A percentile compares a stretch with the other conserved stretches of the same genome.
These are phyloP conservation scores for Tenrec ecaudatus DNA, from an alignment of 2,113 vertebrate species.

Conservation along the genomic window DNA sequence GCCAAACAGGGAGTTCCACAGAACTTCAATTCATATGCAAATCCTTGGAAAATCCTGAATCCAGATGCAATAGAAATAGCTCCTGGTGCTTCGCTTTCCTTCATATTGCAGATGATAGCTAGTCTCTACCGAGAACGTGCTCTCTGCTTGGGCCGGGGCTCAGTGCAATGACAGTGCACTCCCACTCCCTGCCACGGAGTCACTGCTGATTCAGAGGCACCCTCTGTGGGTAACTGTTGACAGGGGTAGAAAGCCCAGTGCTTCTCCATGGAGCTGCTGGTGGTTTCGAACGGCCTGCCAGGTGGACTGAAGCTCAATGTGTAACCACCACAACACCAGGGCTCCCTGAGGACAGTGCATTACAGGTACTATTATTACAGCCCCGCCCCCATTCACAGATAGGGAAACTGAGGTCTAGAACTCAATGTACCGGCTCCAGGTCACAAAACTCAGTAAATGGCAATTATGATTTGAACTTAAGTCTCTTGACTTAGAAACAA, in stretches of 20 bases:
- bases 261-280: too few species aligned
- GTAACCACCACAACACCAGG: too few species aligned
- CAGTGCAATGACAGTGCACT: not conserved
- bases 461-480: not conserved
- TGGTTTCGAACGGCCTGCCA: too few species aligned
- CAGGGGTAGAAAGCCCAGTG: too few species aligned
- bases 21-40: slow-evolving; percentile 41
- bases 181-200: too few species aligned
- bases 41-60: not conserved
- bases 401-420: not conserved
- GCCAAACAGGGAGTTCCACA: not conserved
- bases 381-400: not conserved
- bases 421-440: not conserved
- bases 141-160: not conserved
- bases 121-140: not conserved
- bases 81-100: not conserved
- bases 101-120: not conserved
- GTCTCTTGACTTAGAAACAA: not conserved
- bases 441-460: not conserved
- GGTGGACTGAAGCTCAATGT: too few species aligned
- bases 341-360: too few species aligned
- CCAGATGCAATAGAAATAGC: not conserved
- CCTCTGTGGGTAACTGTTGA: too few species aligned
- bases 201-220: too few species aligned
- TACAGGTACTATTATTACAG: not conserved